Percentiles rank a stretch among this genome's conserved stretches.
Conservation (phyloP, 1,140 invertebrate genomes). For the Caenorhabditis brenneri region DNA sequence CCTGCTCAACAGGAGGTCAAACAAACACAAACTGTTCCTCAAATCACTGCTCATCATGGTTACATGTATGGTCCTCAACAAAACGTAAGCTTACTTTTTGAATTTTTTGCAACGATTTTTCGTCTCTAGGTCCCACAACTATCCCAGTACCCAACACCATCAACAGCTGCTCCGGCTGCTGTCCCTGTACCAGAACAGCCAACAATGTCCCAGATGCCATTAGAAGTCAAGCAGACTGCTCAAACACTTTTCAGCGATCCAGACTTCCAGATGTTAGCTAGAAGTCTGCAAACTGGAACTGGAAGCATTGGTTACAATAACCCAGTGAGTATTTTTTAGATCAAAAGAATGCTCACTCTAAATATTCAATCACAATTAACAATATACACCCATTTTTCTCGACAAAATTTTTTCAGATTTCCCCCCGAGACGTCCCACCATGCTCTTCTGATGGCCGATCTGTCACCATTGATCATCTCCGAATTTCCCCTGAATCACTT, state of each 20-base stretch:
- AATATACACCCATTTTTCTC: too few relatives aligned
- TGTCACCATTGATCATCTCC: slow-evolving; percentile 14
- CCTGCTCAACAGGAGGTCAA: slow-evolving; percentile 33
- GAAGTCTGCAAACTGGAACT: slow-evolving; percentile 16
- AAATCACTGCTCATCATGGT: neutral
- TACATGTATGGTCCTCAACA: neutral
- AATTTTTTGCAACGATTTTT: neutral
- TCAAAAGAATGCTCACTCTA: too few relatives aligned
- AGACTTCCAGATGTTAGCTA: slow-evolving; percentile 15
- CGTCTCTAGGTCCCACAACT: neutral
- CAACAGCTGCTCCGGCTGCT: neutral
- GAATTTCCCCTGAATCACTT: slow-evolving; percentile 11
- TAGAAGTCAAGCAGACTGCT: slow-evolving; percentile 14
- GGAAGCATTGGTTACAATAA: neutral
- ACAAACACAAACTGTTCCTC: neutral
- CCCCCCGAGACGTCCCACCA: neutral
- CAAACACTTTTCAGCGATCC: slow-evolving; percentile 18
- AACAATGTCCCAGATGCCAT: neutral
- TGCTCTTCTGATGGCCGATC: slow-evolving; percentile 14
- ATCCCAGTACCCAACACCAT: neutral
- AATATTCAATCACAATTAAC: too few relatives aligned
- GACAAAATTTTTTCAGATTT: neutral
- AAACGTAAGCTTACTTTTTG: neutral
- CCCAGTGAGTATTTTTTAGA: neutral
- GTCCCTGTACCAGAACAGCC: neutral